Evolutionary conservation across 2,113 vertebrate genomes (phyloP).

Genomic region (Theristicus caerulescens): DNA sequence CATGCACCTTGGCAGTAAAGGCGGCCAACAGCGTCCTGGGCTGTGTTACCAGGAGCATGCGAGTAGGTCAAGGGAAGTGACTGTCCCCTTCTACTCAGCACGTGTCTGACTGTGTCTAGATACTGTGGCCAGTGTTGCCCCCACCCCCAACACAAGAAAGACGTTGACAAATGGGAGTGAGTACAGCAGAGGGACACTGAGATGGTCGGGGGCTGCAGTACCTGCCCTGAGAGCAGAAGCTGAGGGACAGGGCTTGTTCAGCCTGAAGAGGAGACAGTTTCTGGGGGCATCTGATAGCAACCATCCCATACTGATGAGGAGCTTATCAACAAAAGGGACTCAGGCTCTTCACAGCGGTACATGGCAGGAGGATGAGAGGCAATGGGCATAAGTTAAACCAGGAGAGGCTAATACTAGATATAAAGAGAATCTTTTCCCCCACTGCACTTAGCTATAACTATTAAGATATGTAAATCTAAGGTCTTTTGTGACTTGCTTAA

Average conservation of each 20-base stretch:
- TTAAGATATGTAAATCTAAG: not conserved
- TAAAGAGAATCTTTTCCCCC: not conserved
- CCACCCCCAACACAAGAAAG: not conserved
- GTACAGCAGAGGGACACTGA: not conserved
- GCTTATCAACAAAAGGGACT: not conserved
- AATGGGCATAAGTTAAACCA: not conserved
- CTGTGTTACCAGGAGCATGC: not conserved
- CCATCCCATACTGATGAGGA: not conserved
- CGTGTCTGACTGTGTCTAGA: not conserved
- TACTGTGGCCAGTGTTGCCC: not conserved
- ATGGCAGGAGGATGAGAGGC: not conserved
- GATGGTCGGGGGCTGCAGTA: not conserved
- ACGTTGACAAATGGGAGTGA: not conserved
- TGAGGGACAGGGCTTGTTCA: not conserved
- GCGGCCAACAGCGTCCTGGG: not conserved
- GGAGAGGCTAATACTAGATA: not conserved
- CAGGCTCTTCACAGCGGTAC: not conserved
- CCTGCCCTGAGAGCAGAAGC: not conserved
- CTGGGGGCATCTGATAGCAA: not conserved
- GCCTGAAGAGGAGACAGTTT: not conserved
- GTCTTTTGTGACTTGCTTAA: not conserved
- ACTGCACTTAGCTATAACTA: not conserved
- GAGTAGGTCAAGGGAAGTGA: not conserved
- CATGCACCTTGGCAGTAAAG: not conserved
- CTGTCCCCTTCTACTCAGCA: not conserved